These are phyloP conservation scores for Corvus moneduloides DNA, from an alignment of 2,113 vertebrate species.

Conservation along the genomic window DNA sequence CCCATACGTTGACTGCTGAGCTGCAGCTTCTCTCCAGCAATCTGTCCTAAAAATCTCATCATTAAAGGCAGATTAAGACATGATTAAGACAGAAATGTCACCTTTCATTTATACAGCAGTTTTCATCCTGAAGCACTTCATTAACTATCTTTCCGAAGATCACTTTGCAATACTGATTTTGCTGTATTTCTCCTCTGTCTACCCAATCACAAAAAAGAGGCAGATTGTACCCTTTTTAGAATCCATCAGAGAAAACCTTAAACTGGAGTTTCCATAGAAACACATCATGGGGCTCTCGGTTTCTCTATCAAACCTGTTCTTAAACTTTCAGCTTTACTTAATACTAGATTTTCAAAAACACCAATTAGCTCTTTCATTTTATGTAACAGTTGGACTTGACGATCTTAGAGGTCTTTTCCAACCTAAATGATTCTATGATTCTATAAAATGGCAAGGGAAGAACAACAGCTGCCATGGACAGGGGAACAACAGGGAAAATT, in stretches of 20 bases:
- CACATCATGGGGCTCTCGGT: neutral
- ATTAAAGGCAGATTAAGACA: neutral
- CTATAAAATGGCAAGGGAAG: neutral
- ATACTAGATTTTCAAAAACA: neutral
- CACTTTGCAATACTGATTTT: conserved; percentile 6
- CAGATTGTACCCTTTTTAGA: conserved; percentile 32
- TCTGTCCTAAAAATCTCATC: neutral
- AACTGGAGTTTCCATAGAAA: conserved; percentile 62
- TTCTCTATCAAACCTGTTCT: conserved; percentile 24
- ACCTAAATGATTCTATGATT: neutral
- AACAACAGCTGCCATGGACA: neutral
- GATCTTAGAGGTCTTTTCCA: neutral
- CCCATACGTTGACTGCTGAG: neutral
- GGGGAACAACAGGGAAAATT: neutral
- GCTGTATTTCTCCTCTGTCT: conserved; percentile 38
- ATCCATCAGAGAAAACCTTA: conserved; percentile 50
- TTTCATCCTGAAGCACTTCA: conserved; percentile 49
- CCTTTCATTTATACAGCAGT: neutral
- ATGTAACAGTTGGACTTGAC: neutral
- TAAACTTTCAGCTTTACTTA: conserved; percentile 54
- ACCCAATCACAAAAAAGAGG: neutral
- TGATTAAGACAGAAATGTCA: conserved; percentile 40
- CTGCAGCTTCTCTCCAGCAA: neutral
- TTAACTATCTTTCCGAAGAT: conserved; percentile 39
- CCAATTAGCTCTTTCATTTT: neutral